Evolutionary conservation across 2,888 invertebrate genomes (phyloP).

Genomic region (Xestobium rufovillosum): DNA sequence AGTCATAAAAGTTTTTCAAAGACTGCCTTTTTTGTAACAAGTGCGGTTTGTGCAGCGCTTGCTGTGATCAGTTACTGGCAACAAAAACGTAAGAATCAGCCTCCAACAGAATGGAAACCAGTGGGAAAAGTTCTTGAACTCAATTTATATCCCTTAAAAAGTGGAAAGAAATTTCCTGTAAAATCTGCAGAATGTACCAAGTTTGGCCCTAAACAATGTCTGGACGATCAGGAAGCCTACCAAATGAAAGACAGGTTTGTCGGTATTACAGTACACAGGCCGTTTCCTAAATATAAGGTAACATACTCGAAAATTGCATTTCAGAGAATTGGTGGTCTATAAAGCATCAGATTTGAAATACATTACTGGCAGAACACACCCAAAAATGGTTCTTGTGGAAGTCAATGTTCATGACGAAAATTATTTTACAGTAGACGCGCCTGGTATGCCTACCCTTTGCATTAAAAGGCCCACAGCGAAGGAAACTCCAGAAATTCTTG

Average conservation of each 20-base stretch:
- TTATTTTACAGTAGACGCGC: conserved; percentile 42
- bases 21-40: too few species aligned
- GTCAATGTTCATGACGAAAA: conserved; percentile 39
- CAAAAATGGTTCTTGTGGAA: conserved; percentile 44
- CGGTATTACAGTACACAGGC: neutral
- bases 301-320: conserved; percentile 21
- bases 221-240: conserved; percentile 18
- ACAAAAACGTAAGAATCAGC: too few species aligned
- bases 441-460: conserved; percentile 42
- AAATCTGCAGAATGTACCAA: conserved; percentile 22
- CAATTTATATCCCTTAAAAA: conserved; percentile 29
- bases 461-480: conserved; percentile 38
- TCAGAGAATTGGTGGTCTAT: conserved; percentile 43
- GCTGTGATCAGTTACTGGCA: too few species aligned
- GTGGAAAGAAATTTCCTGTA: conserved; percentile 24
- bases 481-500: too few species aligned
- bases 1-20: too few species aligned
- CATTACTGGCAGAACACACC: conserved; percentile 42
- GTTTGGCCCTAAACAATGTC: conserved; percentile 20
- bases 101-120: conserved; percentile 25
- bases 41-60: too few species aligned
- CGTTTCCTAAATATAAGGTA: conserved; percentile 8
- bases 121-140: conserved; percentile 25
- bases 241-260: conserved; percentile 26
- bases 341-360: conserved; percentile 40